Conservation (phyloP, 1,140 invertebrate species). For the Fopius arisanus region DNA sequence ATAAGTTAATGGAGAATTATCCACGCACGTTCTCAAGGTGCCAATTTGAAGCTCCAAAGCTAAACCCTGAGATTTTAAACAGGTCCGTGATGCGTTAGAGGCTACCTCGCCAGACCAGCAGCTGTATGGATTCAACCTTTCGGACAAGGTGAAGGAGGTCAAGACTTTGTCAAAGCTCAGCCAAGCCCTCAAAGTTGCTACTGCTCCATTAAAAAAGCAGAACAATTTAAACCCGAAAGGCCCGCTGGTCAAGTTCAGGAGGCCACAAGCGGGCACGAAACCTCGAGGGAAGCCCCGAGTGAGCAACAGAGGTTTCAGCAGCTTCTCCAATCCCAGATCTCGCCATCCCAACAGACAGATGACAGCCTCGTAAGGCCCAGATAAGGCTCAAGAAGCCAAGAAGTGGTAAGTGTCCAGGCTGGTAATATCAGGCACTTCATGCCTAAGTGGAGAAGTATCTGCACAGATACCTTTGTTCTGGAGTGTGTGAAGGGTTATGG, state of each 20-base stretch:
- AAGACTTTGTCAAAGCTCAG: constrained; percentile 24
- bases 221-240: constrained; percentile 29
- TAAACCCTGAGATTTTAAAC: constrained; percentile 29
- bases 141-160: constrained; percentile 31
- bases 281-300: not conserved
- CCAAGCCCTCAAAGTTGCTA: constrained; percentile 16
- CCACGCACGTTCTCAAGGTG: not conserved
- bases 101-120: not conserved
- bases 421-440: no score
- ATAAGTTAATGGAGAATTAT: no score
- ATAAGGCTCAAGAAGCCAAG: no score
- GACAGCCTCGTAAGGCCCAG: no score
- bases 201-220: not conserved
- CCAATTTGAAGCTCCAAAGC: constrained; percentile 25
- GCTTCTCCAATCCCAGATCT: not conserved
- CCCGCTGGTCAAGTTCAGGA: constrained; percentile 24
- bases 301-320: not conserved
- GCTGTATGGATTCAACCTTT: constrained; percentile 25
- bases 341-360: not conserved
- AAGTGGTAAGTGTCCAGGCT: no score
- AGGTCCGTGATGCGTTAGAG: constrained; percentile 25
- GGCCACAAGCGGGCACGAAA: constrained; percentile 26
- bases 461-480: no score
- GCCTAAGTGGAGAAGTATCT: no score
- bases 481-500: no score